Conservation (phyloP, 2,888 invertebrate species). For the Orthosia cruda region DNA sequence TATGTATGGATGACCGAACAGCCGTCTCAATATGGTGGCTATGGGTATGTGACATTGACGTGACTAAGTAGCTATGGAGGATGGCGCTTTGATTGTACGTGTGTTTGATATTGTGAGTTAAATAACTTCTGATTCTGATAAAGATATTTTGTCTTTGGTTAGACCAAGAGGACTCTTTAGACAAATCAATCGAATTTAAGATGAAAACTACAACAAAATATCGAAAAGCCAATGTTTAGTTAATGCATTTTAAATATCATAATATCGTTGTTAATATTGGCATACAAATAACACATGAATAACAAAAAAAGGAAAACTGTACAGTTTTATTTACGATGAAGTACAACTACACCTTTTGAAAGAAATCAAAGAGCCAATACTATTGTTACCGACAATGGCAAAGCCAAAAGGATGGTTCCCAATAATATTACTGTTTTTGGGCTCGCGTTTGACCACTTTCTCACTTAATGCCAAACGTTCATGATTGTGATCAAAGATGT, state of each 20-base stretch:
- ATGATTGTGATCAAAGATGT: background rate
- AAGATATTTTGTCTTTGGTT: background rate
- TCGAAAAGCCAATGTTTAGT: background rate
- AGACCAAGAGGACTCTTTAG: background rate
- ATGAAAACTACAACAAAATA: background rate
- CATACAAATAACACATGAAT: too few relatives aligned
- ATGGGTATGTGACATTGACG: slow-evolving; percentile 55
- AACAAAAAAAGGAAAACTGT: too few relatives aligned
- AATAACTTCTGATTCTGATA: slow-evolving; percentile 4
- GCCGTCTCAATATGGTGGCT: slow-evolving; percentile 59
- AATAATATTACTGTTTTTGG: background rate
- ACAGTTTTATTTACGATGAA: too few relatives aligned
- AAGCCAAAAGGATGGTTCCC: too few relatives aligned
- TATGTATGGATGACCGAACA: slow-evolving; percentile 50
- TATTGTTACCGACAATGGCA: background rate
- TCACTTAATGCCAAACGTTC: background rate
- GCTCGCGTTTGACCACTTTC: background rate
- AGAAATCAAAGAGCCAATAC: background rate
- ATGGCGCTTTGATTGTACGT: slow-evolving; percentile 24
- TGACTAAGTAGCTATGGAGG: slow-evolving; percentile 47
- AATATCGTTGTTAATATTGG: background rate
- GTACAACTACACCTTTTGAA: too few relatives aligned
- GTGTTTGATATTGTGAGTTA: slow-evolving; percentile 26
- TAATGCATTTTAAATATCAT: background rate
- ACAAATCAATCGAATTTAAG: background rate